Conservation (phyloP, 1,140 invertebrate species). For the Uloborus diversus region DNA sequence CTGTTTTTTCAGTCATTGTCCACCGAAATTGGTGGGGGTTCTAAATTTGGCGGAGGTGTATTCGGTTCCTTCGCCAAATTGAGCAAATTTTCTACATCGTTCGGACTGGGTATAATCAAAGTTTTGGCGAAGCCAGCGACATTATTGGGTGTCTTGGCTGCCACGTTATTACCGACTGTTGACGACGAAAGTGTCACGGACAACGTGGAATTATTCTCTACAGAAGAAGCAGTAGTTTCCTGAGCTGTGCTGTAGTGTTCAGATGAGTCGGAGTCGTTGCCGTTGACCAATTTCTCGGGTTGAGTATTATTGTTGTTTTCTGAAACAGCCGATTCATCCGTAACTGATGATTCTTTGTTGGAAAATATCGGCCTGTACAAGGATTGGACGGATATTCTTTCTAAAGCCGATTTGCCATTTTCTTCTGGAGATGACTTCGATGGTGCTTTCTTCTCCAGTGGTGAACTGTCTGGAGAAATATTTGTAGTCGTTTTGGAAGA, state of each 20-base stretch:
- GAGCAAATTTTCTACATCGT: slow-evolving; percentile 23
- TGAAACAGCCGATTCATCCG: too few species aligned
- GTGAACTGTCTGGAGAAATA: neutral
- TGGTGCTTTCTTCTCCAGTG: neutral
- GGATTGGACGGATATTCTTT: slow-evolving; percentile 29
- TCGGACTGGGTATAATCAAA: slow-evolving; percentile 36
- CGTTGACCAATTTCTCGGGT: slow-evolving; percentile 16
- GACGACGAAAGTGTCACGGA: slow-evolving; percentile 8
- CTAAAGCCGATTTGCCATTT: neutral
- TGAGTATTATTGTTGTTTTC: too few species aligned
- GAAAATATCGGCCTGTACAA: slow-evolving; percentile 35
- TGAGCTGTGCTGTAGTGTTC: slow-evolving; percentile 38
- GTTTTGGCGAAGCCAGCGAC: slow-evolving; percentile 48
- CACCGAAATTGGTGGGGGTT: slow-evolving; percentile 2
- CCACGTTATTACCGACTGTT: neutral
- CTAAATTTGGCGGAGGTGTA: slow-evolving; percentile 20
- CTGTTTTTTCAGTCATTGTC: slow-evolving; percentile 1
- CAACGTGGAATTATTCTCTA: neutral
- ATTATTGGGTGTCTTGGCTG: slow-evolving; percentile 27
- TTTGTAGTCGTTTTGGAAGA: neutral
- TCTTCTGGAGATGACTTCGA: neutral
- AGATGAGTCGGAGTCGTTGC: slow-evolving; percentile 31
- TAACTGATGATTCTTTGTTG: neutral
- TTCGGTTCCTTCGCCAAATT: slow-evolving; percentile 37
- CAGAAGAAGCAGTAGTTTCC: slow-evolving; percentile 7